Conservation (phyloP, 2,797 vertebrate genomes). For the Lycodopsis pacificus region DNA sequence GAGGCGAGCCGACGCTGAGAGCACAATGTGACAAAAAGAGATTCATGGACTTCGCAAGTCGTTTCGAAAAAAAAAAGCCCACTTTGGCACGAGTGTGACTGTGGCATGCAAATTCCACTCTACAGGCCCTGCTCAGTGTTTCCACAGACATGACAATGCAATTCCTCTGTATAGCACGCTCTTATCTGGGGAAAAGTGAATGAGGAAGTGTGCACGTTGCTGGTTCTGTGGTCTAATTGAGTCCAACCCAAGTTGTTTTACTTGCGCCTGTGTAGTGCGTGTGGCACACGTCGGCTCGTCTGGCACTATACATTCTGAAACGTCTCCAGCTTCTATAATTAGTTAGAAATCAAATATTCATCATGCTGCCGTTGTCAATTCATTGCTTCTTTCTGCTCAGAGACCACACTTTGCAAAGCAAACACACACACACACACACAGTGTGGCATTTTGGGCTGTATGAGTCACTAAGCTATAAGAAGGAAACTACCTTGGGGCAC, state of each 20-base stretch:
- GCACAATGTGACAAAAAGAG: conserved; percentile 64
- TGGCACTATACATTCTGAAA: conserved; percentile 39
- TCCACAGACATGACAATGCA: conserved; percentile 60
- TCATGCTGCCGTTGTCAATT: conserved; percentile 48
- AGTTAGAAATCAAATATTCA: conserved; percentile 68
- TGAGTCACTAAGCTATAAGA: conserved; percentile 63
- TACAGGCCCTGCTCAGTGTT: conserved; percentile 34
- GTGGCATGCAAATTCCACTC: conserved; percentile 58
- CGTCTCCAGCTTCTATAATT: conserved; percentile 59
- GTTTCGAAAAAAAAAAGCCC: conserved; percentile 42
- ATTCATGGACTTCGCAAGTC: conserved; percentile 67
- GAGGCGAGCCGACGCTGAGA: conserved; percentile 64
- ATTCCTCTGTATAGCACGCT: conserved; percentile 41
- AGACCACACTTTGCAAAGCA: conserved; percentile 44
- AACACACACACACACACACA: neutral
- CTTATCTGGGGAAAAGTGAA: conserved; percentile 47
- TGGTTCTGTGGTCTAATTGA: conserved; percentile 44
- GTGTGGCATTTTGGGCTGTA: conserved; percentile 42
- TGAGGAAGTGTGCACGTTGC: conserved; percentile 34
- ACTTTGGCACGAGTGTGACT: conserved; percentile 56
- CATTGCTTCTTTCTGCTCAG: conserved; percentile 45
- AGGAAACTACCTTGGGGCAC: conserved; percentile 60
- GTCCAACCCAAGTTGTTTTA: conserved; percentile 1
- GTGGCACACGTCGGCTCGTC: conserved; percentile 39
- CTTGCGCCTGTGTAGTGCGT: neutral